Percentiles rank a stretch among this genome's conserved stretches.
Evolutionary conservation across 1,140 invertebrate species (phyloP).

Genomic region (Pseudomyrmex flavicornis): DNA sequence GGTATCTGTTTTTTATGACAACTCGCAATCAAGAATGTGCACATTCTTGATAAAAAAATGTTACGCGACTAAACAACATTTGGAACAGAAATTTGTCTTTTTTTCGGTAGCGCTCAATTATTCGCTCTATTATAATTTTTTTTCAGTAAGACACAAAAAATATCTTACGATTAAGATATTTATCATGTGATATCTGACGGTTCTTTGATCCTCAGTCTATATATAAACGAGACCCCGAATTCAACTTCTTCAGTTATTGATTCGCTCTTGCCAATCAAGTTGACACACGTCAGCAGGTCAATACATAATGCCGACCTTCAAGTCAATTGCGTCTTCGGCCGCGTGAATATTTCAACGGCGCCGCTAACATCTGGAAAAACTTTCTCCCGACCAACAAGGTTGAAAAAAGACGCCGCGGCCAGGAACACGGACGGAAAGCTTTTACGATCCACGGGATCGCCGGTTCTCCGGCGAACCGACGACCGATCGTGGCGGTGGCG

Average conservation of each 20-base stretch:
- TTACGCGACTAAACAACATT: background rate
- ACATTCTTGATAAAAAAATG: background rate
- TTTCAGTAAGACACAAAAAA: too few species aligned
- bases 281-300: conserved; percentile 26
- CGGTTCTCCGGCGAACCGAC: conserved; percentile 3
- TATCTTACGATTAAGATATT: too few species aligned
- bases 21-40: background rate
- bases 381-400: background rate
- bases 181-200: too few species aligned
- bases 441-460: conserved; percentile 13
- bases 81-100: too few species aligned
- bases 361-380: conserved; percentile 14
- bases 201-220: too few species aligned
- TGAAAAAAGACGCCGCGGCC: background rate
- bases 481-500: conserved; percentile 23
- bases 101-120: too few species aligned
- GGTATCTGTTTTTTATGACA: background rate
- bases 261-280: conserved; percentile 27
- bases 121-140: too few species aligned
- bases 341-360: conserved; percentile 48
- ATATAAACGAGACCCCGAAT: background rate
- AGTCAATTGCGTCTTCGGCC: conserved; percentile 33
- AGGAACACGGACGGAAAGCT: conserved; percentile 1
- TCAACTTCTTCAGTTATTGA: conserved; percentile 15
- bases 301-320: conserved; percentile 39